Percentiles rank a stretch among this genome's conserved stretches.
These are phyloP conservation scores for Eristalis tenax DNA, from an alignment of 2,888 invertebrate genomes.

Conservation along the genomic window DNA sequence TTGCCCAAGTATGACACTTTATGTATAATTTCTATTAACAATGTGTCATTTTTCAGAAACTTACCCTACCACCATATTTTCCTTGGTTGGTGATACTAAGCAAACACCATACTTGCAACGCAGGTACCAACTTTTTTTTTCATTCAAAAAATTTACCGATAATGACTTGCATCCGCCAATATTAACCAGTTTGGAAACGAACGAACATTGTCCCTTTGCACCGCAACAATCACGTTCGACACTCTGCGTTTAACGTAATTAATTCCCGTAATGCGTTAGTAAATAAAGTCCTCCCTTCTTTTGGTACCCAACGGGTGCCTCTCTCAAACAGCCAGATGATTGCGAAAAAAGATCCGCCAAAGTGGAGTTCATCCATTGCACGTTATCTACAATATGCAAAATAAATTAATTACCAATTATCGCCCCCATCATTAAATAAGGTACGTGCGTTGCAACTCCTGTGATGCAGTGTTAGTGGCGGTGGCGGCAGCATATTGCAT, in stretches of 20 bases:
- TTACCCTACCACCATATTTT: background rate
- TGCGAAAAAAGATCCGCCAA: conserved; percentile 50
- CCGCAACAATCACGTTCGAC: conserved; percentile 64
- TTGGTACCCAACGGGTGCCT: conserved; percentile 12
- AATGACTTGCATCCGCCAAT: conserved; percentile 67
- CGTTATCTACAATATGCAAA: conserved; percentile 77
- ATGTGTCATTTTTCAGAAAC: too few relatives aligned
- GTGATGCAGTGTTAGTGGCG: conserved; percentile 30
- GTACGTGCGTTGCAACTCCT: conserved; percentile 68
- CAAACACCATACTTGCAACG: conserved; percentile 3
- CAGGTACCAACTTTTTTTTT: background rate
- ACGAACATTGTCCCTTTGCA: conserved; percentile 48
- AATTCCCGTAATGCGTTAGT: conserved; percentile 71
- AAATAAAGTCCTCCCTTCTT: conserved; percentile 57
- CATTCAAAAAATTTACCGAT: conserved; percentile 50
- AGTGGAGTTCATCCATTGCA: conserved; percentile 70
- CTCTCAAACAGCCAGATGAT: conserved; percentile 28
- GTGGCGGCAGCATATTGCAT: conserved; percentile 39
- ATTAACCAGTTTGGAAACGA: conserved; percentile 64
- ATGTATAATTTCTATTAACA: too few relatives aligned
- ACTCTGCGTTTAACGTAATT: conserved; percentile 66
- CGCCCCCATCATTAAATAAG: conserved; percentile 74
- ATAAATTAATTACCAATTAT: conserved; percentile 81
- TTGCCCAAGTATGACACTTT: too few relatives aligned
- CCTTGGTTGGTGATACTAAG: background rate